Conservation (phyloP, 35 echinoderm and acorn worm genomes). For the Amphiura filiformis region DNA sequence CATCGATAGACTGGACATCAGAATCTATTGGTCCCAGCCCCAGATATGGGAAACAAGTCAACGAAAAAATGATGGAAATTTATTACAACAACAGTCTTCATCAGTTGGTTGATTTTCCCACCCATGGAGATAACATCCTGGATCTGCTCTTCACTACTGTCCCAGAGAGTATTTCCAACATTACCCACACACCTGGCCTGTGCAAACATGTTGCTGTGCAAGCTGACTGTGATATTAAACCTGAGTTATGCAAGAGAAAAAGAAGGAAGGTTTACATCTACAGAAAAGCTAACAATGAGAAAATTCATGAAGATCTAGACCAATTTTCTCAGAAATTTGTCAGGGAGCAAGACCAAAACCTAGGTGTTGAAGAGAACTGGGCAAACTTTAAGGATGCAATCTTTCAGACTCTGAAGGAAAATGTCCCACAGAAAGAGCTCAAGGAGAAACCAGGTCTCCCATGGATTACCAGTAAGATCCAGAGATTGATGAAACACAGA, state of each 20-base stretch:
- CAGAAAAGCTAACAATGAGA: slow-evolving; percentile 37
- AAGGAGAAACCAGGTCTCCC: neutral
- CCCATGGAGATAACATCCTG: slow-evolving; percentile 29
- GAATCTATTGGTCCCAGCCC: neutral
- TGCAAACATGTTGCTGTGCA: slow-evolving; percentile 32
- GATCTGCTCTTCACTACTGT: slow-evolving; percentile 32
- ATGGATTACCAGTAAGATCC: slow-evolving; percentile 27
- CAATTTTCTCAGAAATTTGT: neutral
- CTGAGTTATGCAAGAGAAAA: slow-evolving; percentile 29
- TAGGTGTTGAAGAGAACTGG: slow-evolving; percentile 33
- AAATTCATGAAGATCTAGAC: slow-evolving; percentile 1
- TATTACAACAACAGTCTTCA: neutral
- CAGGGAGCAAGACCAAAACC: neutral
- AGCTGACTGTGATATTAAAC: slow-evolving; percentile 7
- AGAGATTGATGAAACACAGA: slow-evolving; percentile 23
- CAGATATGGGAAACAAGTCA: neutral
- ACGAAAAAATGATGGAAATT: slow-evolving; percentile 11
- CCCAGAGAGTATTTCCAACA: slow-evolving; percentile 33
- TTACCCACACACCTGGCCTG: slow-evolving; percentile 23
- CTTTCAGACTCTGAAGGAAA: slow-evolving; percentile 18
- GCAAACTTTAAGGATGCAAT: neutral
- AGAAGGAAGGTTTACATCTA: slow-evolving; percentile 31
- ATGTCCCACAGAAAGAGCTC: slow-evolving; percentile 13
- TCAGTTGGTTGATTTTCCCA: neutral
- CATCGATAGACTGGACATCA: slow-evolving; percentile 6